phyloP scores from a whole-genome alignment of 2,797 vertebrate species.

The Vespertilio murinus region DNA sequence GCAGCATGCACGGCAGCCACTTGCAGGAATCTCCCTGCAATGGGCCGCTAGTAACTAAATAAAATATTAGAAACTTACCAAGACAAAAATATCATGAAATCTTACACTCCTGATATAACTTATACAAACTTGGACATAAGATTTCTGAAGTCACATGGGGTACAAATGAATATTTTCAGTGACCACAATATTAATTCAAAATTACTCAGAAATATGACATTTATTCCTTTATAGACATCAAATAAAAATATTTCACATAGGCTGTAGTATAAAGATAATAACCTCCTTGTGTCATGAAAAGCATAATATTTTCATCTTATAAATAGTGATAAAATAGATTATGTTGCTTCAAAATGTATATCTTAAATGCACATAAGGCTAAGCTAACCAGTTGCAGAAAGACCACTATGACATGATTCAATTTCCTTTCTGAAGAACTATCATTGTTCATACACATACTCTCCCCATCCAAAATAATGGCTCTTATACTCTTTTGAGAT shows the following conservation, averaged over 20 bases:
- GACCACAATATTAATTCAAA: neutral
- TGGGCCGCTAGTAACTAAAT: too few species aligned
- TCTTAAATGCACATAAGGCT: neutral
- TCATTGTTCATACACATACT: neutral
- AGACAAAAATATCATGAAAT: neutral
- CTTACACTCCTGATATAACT: neutral
- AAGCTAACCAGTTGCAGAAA: neutral
- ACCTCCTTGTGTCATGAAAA: neutral
- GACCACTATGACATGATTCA: neutral
- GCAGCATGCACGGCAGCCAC: too few species aligned
- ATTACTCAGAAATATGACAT: neutral
- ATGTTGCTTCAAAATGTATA: neutral
- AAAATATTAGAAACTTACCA: neutral
- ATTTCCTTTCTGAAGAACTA: neutral
- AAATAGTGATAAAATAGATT: neutral
- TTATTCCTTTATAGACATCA: neutral
- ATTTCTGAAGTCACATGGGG: neutral
- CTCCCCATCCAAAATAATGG: neutral
- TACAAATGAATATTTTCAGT: neutral
- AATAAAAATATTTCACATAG: neutral
- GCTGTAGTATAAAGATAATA: neutral
- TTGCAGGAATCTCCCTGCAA: too few species aligned
- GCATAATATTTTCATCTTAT: neutral
- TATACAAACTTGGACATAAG: neutral
- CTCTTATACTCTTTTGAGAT: neutral